A percentile compares a stretch with the other conserved stretches of the same genome.
Conservation (phyloP, 1,140 invertebrate genomes). For the Cotesia vestalis region DNA sequence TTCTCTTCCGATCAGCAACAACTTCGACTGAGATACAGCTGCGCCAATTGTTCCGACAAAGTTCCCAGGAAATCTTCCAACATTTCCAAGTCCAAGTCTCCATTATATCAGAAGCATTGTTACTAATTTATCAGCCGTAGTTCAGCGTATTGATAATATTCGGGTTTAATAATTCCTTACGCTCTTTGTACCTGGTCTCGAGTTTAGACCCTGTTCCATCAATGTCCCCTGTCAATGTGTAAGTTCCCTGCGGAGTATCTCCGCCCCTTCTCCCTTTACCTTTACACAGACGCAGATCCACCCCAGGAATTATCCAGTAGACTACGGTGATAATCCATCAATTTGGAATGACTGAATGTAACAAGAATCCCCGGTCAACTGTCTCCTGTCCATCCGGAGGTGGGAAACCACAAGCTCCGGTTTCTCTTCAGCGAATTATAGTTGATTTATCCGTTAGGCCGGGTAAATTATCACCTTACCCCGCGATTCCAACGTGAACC, state of each 20-base stretch:
- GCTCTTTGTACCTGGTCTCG: too few species aligned
- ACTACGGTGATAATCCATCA: conserved; percentile 22
- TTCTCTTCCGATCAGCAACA: conserved; percentile 7
- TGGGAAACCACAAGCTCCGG: conserved; percentile 14
- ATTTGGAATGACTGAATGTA: conserved; percentile 32
- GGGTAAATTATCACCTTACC: conserved; percentile 55
- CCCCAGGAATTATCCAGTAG: too few species aligned
- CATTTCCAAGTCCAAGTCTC: conserved; percentile 20
- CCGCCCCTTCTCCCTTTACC: too few species aligned
- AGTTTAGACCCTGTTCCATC: not conserved
- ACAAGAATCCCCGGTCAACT: conserved; percentile 36
- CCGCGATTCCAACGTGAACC: too few species aligned
- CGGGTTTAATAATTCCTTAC: not conserved
- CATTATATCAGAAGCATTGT: conserved; percentile 21
- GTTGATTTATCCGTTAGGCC: conserved; percentile 52
- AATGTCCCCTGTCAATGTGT: not conserved
- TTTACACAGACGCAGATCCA: too few species aligned
- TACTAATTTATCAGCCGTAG: conserved; percentile 7
- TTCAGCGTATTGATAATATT: not conserved
- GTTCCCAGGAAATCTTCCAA: conserved; percentile 18
- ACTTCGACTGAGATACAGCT: not conserved
- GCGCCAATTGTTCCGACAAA: conserved; percentile 22
- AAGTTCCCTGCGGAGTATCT: not conserved
- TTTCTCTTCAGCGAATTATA: conserved; percentile 25
- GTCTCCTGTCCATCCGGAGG: conserved; percentile 29